Evolutionary conservation across 2,888 invertebrate genomes (phyloP).

Genomic region (Drosophila mercatorum): DNA sequence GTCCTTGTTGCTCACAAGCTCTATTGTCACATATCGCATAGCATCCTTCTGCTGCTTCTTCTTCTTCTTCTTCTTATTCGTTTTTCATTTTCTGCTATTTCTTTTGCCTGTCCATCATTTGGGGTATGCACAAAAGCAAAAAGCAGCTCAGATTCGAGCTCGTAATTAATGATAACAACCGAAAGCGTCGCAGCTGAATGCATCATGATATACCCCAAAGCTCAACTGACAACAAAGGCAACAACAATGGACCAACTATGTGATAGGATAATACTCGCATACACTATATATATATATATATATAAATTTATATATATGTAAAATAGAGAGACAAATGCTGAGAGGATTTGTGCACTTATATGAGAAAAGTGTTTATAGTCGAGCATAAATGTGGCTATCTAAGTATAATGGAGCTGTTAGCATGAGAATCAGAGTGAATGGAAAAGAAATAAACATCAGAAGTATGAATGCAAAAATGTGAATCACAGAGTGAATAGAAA

Average conservation of each 20-base stretch:
- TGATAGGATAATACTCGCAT: constrained; percentile 1
- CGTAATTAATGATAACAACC: constrained; percentile 45
- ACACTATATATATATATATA: neutral
- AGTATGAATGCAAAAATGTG: neutral
- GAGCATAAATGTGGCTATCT: neutral
- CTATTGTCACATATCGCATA: constrained; percentile 22
- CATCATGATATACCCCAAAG: constrained; percentile 8
- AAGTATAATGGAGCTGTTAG: neutral
- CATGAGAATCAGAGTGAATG: constrained; percentile 1
- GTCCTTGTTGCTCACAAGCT: constrained; percentile 8
- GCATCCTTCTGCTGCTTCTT: neutral
- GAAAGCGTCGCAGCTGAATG: constrained; percentile 5
- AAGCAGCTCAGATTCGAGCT: constrained; percentile 21
- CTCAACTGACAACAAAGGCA: constrained; percentile 3
- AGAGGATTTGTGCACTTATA: constrained; percentile 2
- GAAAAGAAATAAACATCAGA: neutral
- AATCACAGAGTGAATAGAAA: neutral
- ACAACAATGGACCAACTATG: neutral
- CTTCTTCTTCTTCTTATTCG: neutral
- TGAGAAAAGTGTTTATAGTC: neutral
- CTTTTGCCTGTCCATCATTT: constrained; percentile 26
- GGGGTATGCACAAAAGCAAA: constrained; percentile 16
- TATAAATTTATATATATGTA: neutral
- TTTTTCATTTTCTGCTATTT: neutral
- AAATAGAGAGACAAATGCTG: neutral